Conservation (phyloP, 2,113 vertebrate species). For the Calonectris borealis region DNA sequence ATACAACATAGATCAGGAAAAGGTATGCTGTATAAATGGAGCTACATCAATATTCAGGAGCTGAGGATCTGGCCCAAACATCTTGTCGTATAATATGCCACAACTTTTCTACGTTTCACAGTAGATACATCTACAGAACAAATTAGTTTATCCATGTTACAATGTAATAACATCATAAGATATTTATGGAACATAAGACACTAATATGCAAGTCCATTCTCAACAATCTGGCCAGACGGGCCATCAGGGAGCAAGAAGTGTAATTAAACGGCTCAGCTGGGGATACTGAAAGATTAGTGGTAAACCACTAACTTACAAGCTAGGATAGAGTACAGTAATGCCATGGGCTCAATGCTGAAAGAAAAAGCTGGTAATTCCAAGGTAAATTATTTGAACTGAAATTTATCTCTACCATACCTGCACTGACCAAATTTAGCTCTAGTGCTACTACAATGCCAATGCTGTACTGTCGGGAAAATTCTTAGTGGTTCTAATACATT, state of each 20-base stretch:
- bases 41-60: background rate
- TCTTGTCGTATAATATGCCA: background rate
- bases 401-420: background rate
- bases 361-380: background rate
- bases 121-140: background rate
- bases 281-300: background rate
- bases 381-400: background rate
- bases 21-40: background rate
- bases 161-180: background rate
- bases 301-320: background rate
- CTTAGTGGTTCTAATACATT: background rate
- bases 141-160: background rate
- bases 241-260: background rate
- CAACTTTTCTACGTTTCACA: background rate
- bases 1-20: background rate
- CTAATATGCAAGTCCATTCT: background rate
- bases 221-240: background rate
- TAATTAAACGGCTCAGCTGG: background rate
- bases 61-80: background rate
- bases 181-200: conserved; percentile 9
- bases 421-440: background rate
- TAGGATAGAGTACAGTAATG: background rate
- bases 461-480: background rate
- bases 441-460: too few relatives aligned
- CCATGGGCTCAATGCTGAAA: background rate